Percentiles rank a stretch among this genome's conserved stretches.
Evolutionary conservation across 1,140 invertebrate species (phyloP).

Genomic region (Bombus breviceps): DNA sequence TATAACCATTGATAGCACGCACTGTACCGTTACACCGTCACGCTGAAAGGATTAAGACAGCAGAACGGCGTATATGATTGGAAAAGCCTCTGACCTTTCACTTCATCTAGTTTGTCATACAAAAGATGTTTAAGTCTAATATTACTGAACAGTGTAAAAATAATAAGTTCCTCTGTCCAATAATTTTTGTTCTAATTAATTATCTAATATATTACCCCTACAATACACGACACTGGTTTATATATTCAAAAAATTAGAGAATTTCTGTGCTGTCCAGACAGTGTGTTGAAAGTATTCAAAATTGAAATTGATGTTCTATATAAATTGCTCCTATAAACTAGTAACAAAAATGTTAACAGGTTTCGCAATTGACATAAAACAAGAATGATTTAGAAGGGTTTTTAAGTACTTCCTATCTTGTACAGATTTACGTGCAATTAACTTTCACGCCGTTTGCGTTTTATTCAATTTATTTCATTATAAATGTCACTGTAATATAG

Average conservation of each 20-base stretch:
- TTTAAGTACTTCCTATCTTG: neutral
- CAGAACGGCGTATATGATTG: slow-evolving; percentile 57
- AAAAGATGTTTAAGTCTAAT: neutral
- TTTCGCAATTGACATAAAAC: neutral
- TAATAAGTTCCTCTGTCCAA: neutral
- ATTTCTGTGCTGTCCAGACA: no score
- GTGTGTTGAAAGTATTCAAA: neutral
- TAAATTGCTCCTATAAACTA: neutral
- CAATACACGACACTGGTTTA: neutral
- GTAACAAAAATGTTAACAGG: neutral
- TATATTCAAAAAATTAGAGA: neutral
- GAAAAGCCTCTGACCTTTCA: slow-evolving; percentile 51
- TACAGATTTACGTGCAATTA: no score
- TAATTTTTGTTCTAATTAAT: neutral
- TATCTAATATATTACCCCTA: neutral
- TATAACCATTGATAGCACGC: slow-evolving; percentile 65
- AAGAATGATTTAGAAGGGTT: neutral
- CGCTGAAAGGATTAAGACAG: slow-evolving; percentile 67
- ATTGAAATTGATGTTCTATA: neutral
- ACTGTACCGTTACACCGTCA: slow-evolving; percentile 73
- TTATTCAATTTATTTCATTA: neutral
- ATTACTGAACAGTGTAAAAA: neutral
- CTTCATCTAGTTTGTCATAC: slow-evolving; percentile 27
- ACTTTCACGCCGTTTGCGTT: neutral
- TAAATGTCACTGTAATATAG: neutral